These are phyloP conservation scores for Drosophila takahashii DNA, from an alignment of 1,140 invertebrate genomes.

Conservation along the genomic window DNA sequence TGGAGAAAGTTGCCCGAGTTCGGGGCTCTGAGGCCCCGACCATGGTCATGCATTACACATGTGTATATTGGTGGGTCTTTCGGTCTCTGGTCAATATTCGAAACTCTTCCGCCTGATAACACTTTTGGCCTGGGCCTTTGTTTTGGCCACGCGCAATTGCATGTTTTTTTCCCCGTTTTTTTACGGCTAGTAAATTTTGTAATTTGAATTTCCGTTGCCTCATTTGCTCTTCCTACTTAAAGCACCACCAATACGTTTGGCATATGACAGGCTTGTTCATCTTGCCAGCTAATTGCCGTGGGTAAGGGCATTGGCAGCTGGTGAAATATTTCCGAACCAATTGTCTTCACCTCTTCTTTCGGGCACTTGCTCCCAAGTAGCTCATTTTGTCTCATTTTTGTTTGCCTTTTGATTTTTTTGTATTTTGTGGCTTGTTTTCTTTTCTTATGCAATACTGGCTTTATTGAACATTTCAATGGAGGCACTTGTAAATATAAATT, in stretches of 20 bases:
- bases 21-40: constrained; percentile 7
- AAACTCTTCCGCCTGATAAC: constrained; percentile 72
- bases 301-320: constrained; percentile 41
- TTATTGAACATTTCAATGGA: constrained; percentile 51
- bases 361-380: constrained; percentile 49
- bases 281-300: constrained; percentile 64
- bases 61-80: constrained; percentile 23
- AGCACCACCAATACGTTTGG: constrained; percentile 6
- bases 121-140: constrained; percentile 30
- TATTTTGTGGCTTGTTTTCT: constrained; percentile 30
- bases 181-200: constrained; percentile 67
- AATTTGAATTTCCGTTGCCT: constrained; percentile 75
- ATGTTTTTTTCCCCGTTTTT: constrained; percentile 25
- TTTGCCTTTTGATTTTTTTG: constrained; percentile 25
- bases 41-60: constrained; percentile 49
- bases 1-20: constrained; percentile 55
- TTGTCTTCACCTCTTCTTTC: constrained; percentile 34
- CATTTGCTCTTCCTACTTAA: constrained; percentile 57
- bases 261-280: constrained; percentile 14
- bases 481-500: constrained; percentile 61
- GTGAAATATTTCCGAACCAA: constrained; percentile 42
- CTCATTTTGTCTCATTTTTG: constrained; percentile 46
- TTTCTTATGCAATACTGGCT: constrained; percentile 58
- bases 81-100: constrained; percentile 27
- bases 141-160: constrained; percentile 57